Evolutionary conservation across 2,888 invertebrate species (phyloP).

Genomic region (Mesodorylaimus sp.): DNA sequence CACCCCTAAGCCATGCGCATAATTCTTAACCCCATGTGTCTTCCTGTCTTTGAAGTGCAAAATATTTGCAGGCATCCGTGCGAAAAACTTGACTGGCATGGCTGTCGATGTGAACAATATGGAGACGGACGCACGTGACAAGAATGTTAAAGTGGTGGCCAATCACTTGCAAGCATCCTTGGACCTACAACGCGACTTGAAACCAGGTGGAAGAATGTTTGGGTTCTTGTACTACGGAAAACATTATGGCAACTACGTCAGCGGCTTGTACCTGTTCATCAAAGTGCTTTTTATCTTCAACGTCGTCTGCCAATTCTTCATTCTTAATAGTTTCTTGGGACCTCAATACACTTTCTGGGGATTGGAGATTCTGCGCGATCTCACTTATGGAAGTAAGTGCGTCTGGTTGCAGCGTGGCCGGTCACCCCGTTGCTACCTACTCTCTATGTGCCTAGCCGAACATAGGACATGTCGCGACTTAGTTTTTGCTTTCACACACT

Average conservation of each 20-base stretch:
- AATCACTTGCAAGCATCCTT: conserved; percentile 36
- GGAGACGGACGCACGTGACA: conserved; percentile 31
- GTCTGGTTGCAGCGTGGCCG: too few species aligned
- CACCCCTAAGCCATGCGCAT: too few species aligned
- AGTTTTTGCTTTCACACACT: too few species aligned
- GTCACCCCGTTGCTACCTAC: too few species aligned
- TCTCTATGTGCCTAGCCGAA: too few species aligned
- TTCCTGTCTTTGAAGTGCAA: too few species aligned
- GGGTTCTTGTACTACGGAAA: conserved; percentile 22
- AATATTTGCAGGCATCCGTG: conserved; percentile 29
- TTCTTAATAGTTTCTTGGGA: conserved; percentile 30
- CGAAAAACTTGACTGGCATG: conserved; percentile 33
- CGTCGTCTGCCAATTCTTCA: conserved; percentile 27
- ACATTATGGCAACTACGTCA: conserved; percentile 26
- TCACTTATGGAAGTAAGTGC: conserved; percentile 24
- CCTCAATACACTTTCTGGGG: conserved; percentile 30
- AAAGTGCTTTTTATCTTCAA: conserved; percentile 27
- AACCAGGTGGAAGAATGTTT: conserved; percentile 30
- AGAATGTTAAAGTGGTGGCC: conserved; percentile 34
- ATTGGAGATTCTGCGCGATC: conserved; percentile 25
- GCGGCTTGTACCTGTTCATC: conserved; percentile 23
- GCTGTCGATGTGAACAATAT: conserved; percentile 35
- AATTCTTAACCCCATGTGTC: too few species aligned
- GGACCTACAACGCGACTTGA: conserved; percentile 33
- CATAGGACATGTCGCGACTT: too few species aligned